Conservation (phyloP, 2,888 invertebrate genomes). For the Brenthis hecate region DNA sequence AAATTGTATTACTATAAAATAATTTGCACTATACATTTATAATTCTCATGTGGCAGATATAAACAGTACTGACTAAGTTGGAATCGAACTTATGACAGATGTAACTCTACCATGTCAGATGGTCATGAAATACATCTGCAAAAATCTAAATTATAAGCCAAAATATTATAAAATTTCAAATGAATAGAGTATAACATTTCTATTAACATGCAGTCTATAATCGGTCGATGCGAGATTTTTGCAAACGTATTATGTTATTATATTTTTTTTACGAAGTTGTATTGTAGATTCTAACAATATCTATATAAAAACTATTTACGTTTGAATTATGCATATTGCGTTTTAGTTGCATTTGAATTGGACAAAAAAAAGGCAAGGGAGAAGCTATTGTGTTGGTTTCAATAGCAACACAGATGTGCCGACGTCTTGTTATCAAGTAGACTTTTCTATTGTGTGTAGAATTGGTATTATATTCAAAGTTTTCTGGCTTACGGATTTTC, state of each 20-base stretch:
- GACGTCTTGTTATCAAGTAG: conserved; percentile 34
- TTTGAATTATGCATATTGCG: conserved; percentile 8
- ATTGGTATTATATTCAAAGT: not conserved
- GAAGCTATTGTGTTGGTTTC: conserved; percentile 22
- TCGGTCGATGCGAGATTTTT: not conserved
- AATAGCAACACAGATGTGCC: conserved; percentile 35
- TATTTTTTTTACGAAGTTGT: not conserved
- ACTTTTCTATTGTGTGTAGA: conserved; percentile 10
- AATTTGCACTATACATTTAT: no score
- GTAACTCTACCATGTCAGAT: no score
- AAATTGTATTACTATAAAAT: no score
- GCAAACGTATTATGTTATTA: not conserved
- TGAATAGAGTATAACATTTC: not conserved
- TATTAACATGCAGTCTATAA: conserved; percentile 2
- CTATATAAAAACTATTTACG: conserved; percentile 23
- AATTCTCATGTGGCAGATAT: no score
- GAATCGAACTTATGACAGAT: not conserved
- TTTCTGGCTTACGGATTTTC: no score
- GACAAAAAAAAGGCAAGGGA: conserved; percentile 34
- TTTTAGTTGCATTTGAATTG: conserved; percentile 27
- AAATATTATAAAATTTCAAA: no score
- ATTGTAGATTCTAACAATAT: conserved; percentile 12
- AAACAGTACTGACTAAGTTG: no score
- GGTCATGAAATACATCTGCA: no score
- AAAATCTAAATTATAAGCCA: no score